These are phyloP conservation scores for Amblyraja radiata DNA, from an alignment of 2,797 vertebrate species.

Conservation along the genomic window DNA sequence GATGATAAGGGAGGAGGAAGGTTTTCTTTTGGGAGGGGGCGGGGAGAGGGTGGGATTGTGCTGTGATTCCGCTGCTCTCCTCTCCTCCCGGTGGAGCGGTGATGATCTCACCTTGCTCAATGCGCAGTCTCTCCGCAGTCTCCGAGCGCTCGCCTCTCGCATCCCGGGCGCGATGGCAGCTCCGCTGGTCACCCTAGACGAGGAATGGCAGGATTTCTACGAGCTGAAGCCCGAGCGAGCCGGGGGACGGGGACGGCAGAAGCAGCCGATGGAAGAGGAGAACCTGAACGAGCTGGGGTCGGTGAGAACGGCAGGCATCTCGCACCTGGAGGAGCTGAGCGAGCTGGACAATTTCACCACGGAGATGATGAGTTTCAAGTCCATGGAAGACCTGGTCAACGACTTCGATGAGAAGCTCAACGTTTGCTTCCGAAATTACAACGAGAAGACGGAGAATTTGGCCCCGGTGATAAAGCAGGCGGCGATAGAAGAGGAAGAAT, in stretches of 20 bases:
- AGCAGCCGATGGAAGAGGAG: slow-evolving; percentile 59
- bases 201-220: slow-evolving; percentile 84
- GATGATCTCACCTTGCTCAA: slow-evolving; percentile 21
- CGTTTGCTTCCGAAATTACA: slow-evolving; percentile 92
- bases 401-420: slow-evolving; percentile 93
- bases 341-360: slow-evolving; percentile 89
- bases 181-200: slow-evolving; percentile 82
- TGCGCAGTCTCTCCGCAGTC: slow-evolving; percentile 28
- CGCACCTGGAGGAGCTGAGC: slow-evolving; percentile 74
- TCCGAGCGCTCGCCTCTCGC: background rate
- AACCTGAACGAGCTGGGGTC: slow-evolving; percentile 50
- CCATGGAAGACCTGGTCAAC: slow-evolving; percentile 91
- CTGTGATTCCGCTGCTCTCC: background rate
- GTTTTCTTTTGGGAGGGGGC: background rate
- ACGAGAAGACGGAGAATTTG: slow-evolving; percentile 83
- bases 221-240: background rate
- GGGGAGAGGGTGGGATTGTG: background rate
- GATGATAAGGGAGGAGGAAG: background rate
- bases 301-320: slow-evolving; percentile 44
- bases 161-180: slow-evolving; percentile 69
- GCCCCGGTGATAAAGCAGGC: slow-evolving; percentile 79
- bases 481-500: slow-evolving; percentile 83
- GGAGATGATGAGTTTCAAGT: slow-evolving; percentile 94
- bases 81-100: background rate
- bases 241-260: slow-evolving; percentile 56